Conservation (phyloP, 1,140 invertebrate genomes). For the Heliconius himera region DNA sequence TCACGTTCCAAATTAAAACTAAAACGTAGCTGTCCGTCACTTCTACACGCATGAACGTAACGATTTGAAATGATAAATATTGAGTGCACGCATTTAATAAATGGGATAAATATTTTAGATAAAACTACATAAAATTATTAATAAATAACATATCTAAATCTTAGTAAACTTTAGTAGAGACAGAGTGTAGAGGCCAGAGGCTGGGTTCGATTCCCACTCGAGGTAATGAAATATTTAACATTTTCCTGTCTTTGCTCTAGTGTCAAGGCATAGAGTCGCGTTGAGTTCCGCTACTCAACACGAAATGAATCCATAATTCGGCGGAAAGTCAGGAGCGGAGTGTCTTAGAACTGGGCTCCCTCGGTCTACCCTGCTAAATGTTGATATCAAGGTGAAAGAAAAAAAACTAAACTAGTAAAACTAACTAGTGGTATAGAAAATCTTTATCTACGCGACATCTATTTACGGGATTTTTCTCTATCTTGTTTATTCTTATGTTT, state of each 20-base stretch:
- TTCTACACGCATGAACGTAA: slow-evolving; percentile 16
- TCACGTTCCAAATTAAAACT: slow-evolving; percentile 16
- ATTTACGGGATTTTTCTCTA: neutral
- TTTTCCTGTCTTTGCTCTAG: too few species aligned
- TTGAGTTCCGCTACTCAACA: too few species aligned
- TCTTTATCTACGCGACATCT: neutral
- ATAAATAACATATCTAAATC: neutral
- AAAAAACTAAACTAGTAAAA: too few species aligned
- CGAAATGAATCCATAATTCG: too few species aligned
- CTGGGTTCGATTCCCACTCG: too few species aligned
- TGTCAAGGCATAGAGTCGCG: too few species aligned
- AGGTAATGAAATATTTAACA: too few species aligned
- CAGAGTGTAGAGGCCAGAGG: too few species aligned
- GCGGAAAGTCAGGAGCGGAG: too few species aligned
- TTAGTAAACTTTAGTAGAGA: neutral
- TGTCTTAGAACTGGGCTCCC: too few species aligned
- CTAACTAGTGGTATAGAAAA: neutral
- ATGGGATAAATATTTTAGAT: slow-evolving; percentile 25
- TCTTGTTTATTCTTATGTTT: neutral
- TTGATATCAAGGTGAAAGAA: too few species aligned
- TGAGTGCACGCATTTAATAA: slow-evolving; percentile 29
- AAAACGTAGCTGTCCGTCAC: slow-evolving; percentile 5
- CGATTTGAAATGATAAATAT: slow-evolving; percentile 40
- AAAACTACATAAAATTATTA: neutral
- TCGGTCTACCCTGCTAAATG: too few species aligned